A percentile compares a stretch with the other conserved stretches of the same genome.
Evolutionary conservation across 1,140 invertebrate species (phyloP).

Genomic region (Leptonema lineaticorne): DNA sequence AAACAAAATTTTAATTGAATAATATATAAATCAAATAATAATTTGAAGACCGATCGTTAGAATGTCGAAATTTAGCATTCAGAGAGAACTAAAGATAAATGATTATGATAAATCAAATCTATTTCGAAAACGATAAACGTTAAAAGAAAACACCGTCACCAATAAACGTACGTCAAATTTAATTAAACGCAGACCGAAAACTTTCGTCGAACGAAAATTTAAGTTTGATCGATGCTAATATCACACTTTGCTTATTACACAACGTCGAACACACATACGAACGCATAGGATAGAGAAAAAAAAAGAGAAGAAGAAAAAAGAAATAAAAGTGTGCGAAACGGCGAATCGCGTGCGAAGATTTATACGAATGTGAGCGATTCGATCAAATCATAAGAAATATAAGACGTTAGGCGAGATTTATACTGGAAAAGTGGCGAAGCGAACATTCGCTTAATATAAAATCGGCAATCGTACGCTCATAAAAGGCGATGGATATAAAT

Average conservation of each 20-base stretch:
- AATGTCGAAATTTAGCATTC: too few species aligned
- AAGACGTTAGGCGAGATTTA: neutral
- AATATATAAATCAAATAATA: too few species aligned
- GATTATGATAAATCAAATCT: neutral
- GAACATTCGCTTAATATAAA: neutral
- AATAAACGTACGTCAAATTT: neutral
- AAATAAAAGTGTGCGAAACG: neutral
- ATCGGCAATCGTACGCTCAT: neutral
- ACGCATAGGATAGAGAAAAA: too few species aligned
- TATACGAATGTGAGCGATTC: neutral
- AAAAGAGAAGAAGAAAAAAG: neutral
- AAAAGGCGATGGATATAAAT: constrained; percentile 15
- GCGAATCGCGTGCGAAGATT: neutral
- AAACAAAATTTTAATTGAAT: too few species aligned
- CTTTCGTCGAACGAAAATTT: neutral
- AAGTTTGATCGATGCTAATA: neutral
- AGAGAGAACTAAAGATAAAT: too few species aligned
- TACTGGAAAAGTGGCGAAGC: neutral
- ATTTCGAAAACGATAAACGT: neutral
- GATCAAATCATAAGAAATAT: neutral
- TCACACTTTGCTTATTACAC: too few species aligned
- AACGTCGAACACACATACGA: too few species aligned
- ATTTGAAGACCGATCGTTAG: too few species aligned
- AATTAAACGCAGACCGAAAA: neutral
- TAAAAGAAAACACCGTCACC: neutral